Base-by-base conservation (phyloP, 2,113 vertebrate genomes). In the Pachycephala philippinensis region DNA sequence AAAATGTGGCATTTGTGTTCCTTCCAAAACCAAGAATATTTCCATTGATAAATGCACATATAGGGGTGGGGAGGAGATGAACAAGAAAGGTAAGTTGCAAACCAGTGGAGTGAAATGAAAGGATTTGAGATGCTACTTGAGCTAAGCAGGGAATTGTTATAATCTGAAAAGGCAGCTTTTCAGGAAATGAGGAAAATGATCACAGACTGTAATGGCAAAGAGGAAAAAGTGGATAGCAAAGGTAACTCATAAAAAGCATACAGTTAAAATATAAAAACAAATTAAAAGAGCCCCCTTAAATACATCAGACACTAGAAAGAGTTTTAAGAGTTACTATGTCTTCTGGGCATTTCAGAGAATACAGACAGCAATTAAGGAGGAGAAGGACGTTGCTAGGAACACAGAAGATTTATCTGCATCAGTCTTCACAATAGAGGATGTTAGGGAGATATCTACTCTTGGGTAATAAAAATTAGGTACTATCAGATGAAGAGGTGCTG, bases 401-500 rank as follows among this genome's bases (percentile, higher is more conserved):
- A 24, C 2, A 83, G 66, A 92, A 90, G 84, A 96, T 95, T 96
- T 96, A 96, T 96, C 94, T 86, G 40, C 42, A 91, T 90, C 84
- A 66, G 63, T 70, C 50, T 80, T 88, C 54, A 87, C 84, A 94
- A 76, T 9, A 95, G 50, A 86, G 85, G 39, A 92, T 90, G 54
- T 52, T 91, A 92, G 35, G 64, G 31, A 90, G 85, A 89, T 93
- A 91, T 20, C 69, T 84, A 68, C 72, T 90, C 68, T 40, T 72
- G 52, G 45, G 87, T 93, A 96, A 96, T 96, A 94, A 96, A 93
- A 94, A 96, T 93, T 70, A 93, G 91, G 82, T 72, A 77, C 50
- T 88, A 93, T 95, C 91, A 95, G 90, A 90, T 96, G 82, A 96
- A 94, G 89, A 95, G 24, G 75, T 90, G 74, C 64, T 93, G 90